Conservation (phyloP, 2,113 vertebrate genomes). For the Regulus satrapa region DNA sequence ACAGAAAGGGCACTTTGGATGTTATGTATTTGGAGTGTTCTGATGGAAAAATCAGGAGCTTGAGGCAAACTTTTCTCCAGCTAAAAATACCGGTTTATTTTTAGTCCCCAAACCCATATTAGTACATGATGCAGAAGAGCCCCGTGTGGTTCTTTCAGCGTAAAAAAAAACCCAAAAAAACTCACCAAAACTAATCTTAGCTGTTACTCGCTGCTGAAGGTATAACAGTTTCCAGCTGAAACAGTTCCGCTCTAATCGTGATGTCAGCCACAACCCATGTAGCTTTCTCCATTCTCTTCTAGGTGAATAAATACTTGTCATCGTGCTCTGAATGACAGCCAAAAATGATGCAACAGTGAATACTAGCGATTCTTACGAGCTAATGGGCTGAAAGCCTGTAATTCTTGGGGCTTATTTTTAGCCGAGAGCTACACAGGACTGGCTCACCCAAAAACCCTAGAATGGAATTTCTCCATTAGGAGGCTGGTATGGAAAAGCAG, state of each 20-base stretch:
- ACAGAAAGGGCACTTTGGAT: background rate
- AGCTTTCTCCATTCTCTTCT: background rate
- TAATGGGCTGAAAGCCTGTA: background rate
- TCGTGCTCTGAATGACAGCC: background rate
- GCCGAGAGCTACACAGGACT: background rate
- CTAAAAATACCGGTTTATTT: constrained; percentile 38
- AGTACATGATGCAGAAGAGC: background rate
- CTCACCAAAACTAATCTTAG: background rate
- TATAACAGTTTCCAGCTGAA: background rate
- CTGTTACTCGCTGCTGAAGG: background rate
- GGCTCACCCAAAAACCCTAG: background rate
- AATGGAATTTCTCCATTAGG: background rate
- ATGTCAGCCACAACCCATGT: background rate
- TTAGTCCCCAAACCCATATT: background rate
- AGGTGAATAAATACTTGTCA: background rate
- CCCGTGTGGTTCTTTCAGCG: background rate
- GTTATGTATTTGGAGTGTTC: background rate
- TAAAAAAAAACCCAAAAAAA: too few species aligned
- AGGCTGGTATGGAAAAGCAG: background rate
- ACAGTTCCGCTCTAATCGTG: background rate
- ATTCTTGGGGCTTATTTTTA: background rate
- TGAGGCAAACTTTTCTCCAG: background rate
- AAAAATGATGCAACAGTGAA: background rate
- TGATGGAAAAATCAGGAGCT: background rate
- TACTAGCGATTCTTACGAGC: background rate